Evolutionary conservation across 2,113 vertebrate genomes (phyloP).

Genomic region (Cyprinodon tularosa): DNA sequence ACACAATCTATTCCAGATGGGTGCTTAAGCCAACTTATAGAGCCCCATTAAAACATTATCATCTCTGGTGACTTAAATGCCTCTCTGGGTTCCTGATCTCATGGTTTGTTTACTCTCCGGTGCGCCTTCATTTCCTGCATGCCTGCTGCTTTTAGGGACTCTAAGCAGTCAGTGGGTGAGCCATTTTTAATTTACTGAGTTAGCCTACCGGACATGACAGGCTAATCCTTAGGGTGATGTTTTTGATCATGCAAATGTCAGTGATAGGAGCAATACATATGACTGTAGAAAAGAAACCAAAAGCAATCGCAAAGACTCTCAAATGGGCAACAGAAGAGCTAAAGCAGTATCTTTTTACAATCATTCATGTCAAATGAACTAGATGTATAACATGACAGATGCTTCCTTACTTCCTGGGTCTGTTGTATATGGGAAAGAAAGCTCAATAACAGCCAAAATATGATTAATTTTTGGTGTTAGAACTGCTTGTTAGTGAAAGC

Average conservation of each 20-base stretch:
- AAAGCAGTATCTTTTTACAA: background rate
- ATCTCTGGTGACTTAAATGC: slow-evolving; percentile 64
- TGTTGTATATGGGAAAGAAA: background rate
- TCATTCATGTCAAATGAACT: background rate
- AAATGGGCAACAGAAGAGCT: background rate
- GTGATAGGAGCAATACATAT: slow-evolving; percentile 21
- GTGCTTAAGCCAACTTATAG: slow-evolving; percentile 58
- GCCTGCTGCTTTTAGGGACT: slow-evolving; percentile 52
- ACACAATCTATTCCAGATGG: slow-evolving; percentile 76
- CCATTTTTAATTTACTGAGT: slow-evolving; percentile 59
- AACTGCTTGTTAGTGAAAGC: background rate
- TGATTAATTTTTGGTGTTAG: background rate
- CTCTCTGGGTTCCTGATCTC: slow-evolving; percentile 65
- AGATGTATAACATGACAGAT: slow-evolving; percentile 7
- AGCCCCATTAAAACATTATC: slow-evolving; percentile 69
- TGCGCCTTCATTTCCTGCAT: slow-evolving; percentile 76
- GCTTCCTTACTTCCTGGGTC: background rate
- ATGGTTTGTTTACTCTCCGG: slow-evolving; percentile 72
- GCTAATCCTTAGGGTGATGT: slow-evolving; percentile 43
- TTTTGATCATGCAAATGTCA: slow-evolving; percentile 26
- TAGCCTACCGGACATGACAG: slow-evolving; percentile 26
- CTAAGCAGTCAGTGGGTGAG: slow-evolving; percentile 22
- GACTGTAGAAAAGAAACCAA: background rate
- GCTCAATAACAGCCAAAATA: background rate
- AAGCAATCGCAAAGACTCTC: background rate